phyloP scores from a whole-genome alignment of 1,140 invertebrate genomes.

The Ephestia elutella region DNA sequence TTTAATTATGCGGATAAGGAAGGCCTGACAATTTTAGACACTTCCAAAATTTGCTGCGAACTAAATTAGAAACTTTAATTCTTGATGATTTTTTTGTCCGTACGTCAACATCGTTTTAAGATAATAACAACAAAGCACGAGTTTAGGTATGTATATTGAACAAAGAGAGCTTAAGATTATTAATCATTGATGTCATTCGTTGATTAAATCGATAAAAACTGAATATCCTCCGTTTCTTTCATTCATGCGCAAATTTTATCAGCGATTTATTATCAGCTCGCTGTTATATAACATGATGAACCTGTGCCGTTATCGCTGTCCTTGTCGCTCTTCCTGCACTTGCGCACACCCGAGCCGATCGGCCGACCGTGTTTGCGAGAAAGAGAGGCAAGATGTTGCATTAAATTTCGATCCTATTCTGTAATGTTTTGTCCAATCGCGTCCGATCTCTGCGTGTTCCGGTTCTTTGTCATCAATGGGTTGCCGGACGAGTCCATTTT shows the following conservation, averaged over 20 bases:
- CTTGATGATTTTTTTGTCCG: too few species aligned
- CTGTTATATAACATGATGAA: conserved; percentile 60
- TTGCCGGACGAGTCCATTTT: conserved; percentile 70
- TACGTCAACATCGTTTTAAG: too few species aligned
- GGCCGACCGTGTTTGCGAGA: conserved; percentile 22
- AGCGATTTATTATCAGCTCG: conserved; percentile 64
- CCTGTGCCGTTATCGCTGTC: conserved; percentile 41
- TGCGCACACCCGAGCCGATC: conserved; percentile 14
- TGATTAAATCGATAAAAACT: not conserved
- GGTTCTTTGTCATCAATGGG: conserved; percentile 77
- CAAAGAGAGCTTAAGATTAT: too few species aligned
- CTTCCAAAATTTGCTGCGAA: too few species aligned
- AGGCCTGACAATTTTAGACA: too few species aligned
- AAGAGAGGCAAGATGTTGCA: conserved; percentile 50
- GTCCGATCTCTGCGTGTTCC: conserved; percentile 73
- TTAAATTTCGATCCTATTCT: conserved; percentile 72
- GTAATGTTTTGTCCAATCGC: conserved; percentile 72
- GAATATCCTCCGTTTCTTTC: conserved; percentile 36
- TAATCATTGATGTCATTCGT: not conserved
- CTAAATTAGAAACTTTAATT: too few species aligned
- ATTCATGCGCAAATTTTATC: conserved; percentile 59
- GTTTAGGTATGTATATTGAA: too few species aligned
- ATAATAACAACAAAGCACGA: too few species aligned
- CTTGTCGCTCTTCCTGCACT: conserved; percentile 25
- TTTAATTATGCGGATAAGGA: too few species aligned